These are phyloP conservation scores for Sinhomidia bicolor DNA, from an alignment of 2,888 invertebrate genomes.

Conservation along the genomic window DNA sequence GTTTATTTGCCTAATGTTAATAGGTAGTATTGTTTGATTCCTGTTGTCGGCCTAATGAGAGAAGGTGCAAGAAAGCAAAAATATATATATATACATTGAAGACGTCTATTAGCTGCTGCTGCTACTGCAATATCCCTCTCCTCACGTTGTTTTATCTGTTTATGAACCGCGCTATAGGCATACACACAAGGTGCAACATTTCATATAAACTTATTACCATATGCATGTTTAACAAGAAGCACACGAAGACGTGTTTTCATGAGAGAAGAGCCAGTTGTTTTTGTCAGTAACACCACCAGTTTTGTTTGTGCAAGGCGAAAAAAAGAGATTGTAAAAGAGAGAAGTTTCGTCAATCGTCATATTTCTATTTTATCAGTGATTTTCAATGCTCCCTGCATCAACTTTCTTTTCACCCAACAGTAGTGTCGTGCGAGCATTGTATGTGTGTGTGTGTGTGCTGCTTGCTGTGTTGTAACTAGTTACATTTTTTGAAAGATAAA, in stretches of 20 bases:
- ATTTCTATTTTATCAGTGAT: conserved; percentile 50
- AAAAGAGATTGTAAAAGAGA: neutral
- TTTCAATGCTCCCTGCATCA: conserved; percentile 71
- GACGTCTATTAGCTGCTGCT: too few species aligned
- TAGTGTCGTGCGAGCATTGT: neutral
- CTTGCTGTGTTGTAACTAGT: conserved; percentile 21
- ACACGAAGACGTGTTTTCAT: conserved; percentile 22
- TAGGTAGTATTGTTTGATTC: conserved; percentile 28
- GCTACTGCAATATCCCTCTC: too few species aligned
- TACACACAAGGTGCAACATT: conserved; percentile 15
- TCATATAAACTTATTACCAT: neutral
- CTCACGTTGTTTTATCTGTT: neutral
- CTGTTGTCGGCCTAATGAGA: conserved; percentile 62
- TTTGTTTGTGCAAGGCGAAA: neutral
- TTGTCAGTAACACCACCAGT: conserved; percentile 35
- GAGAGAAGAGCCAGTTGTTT: conserved; percentile 37
- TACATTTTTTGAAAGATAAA: conserved; percentile 20
- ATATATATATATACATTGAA: too few species aligned
- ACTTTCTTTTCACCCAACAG: conserved; percentile 54
- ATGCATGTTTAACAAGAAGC: conserved; percentile 23
- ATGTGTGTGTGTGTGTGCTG: neutral
- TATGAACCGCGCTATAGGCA: neutral
- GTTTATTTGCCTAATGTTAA: conserved; percentile 33
- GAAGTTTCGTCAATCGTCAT: conserved; percentile 26
- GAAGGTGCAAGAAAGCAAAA: conserved; percentile 25